A percentile compares a stretch with the other conserved stretches of the same genome.
Evolutionary conservation across 2,113 vertebrate species (phyloP).

Genomic region (Ptilorrhoa leucosticta): DNA sequence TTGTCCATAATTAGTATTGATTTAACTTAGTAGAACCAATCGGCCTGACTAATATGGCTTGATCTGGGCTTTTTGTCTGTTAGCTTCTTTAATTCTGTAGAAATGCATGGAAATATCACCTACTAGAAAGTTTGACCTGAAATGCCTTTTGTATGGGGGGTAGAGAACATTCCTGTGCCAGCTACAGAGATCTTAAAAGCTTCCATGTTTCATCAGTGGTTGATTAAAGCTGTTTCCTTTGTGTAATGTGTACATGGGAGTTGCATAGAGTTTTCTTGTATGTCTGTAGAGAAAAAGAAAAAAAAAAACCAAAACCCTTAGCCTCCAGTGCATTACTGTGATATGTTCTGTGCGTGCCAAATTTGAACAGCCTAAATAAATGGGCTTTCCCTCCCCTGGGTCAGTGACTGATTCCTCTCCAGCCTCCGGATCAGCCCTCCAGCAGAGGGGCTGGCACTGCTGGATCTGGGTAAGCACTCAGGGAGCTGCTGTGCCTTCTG

Average conservation of each 20-base stretch:
- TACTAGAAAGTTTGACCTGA: conserved; percentile 54
- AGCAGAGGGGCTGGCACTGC: background rate
- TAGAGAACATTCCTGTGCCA: conserved; percentile 59
- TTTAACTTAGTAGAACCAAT: conserved; percentile 47
- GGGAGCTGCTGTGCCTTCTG: background rate
- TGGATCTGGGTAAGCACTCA: background rate
- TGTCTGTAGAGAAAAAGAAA: conserved; percentile 56
- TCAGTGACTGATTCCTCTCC: conserved; percentile 45
- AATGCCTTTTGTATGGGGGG: conserved; percentile 58
- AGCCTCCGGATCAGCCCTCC: background rate
- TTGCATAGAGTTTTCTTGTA: conserved; percentile 60
- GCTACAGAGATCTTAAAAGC: conserved; percentile 51
- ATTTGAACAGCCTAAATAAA: conserved; percentile 17
- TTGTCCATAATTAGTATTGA: conserved; percentile 49
- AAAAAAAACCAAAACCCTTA: background rate
- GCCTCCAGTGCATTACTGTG: conserved; percentile 51
- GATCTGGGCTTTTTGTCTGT: conserved; percentile 45
- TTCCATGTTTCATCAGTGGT: conserved; percentile 62
- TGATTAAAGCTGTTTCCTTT: conserved; percentile 64
- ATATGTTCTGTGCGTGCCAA: conserved; percentile 57
- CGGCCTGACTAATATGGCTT: conserved; percentile 17
- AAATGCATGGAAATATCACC: conserved; percentile 58
- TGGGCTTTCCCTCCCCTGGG: conserved; percentile 43
- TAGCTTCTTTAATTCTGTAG: conserved; percentile 63
- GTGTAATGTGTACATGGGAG: conserved; percentile 73